Base-by-base conservation (phyloP, 30 jellyfish, hydroid and myxozoan genomes). In the Hydra vulgaris region DNA sequence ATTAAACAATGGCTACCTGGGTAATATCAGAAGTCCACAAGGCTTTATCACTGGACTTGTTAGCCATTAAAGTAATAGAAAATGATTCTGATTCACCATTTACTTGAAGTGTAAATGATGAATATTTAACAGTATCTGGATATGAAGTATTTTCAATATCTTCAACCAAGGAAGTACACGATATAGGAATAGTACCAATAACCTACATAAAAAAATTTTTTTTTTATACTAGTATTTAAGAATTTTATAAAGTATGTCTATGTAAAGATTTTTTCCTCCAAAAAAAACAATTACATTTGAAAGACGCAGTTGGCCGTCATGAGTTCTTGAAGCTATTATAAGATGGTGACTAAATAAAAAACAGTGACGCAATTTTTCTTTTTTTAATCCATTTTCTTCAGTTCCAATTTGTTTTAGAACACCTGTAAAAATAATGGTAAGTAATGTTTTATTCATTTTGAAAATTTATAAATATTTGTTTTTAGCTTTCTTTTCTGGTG, bases 1-100 rank as follows among this genome's bases (percentile, higher is more conserved):
- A n/a, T n/a, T n/a, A n/a, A n/a, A n/a, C n/a, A n/a, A n/a, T n/a
- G n/a, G n/a, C n/a, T 68, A 92, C 98, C 95, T 92, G 96, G 54
- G 89, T 92, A n/a, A 92, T 92, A 81, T 92, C 98, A 25, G 98
- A 86, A 54, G 98, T 87, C 98, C 98, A 92, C 15, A 87, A 74
- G 7, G 98, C 96, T 69, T 92, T 92, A 54, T 92, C 98, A 70
- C 85, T 80, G 7, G 96, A 78, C 72, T 89, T 84, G 17, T 89
- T 86, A 1, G 98, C 95, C 96, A 92, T 83, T 71, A 92, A 84
- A 22, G 95, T 84, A 8, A 92, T 93, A 71, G 79, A 72, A 80
- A 81, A 78, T 25, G 84, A 61, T 27, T 86, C 93, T 17, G 66
- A 20, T 66, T 4, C 84, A 16, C 16, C 12, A 27, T 86, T 79